These are phyloP conservation scores for Tylochromis polylepis DNA, from an alignment of 2,113 vertebrate species.

Conservation along the genomic window DNA sequence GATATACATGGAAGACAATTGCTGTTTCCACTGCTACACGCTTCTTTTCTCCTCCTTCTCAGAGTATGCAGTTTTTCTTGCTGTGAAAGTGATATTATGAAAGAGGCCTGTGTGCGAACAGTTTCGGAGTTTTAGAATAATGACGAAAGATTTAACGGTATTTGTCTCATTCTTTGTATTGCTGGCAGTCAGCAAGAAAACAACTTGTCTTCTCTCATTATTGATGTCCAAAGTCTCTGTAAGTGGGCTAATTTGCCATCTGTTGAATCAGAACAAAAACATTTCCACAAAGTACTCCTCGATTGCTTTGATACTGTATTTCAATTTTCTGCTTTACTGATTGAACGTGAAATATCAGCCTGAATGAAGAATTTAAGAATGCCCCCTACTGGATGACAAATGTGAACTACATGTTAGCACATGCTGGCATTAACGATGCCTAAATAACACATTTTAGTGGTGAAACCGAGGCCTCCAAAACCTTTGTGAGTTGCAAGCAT, in stretches of 20 bases:
- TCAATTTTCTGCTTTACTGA: neutral
- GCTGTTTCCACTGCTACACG: neutral
- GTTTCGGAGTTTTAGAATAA: neutral
- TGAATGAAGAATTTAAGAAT: neutral
- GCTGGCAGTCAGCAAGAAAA: neutral
- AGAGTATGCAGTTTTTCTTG: neutral
- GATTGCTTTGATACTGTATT: neutral
- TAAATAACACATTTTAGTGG: neutral
- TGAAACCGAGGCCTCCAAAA: neutral
- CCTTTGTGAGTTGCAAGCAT: neutral
- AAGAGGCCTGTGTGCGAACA: neutral
- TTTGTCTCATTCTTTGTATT: neutral
- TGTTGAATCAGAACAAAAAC: neutral
- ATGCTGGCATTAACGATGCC: neutral
- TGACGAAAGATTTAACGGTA: neutral
- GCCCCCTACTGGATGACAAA: neutral
- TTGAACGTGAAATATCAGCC: neutral
- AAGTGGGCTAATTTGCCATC: neutral
- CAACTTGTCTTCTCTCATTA: neutral
- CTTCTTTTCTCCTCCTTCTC: neutral
- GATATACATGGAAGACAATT: neutral
- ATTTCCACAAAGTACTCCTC: neutral
- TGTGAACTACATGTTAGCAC: neutral
- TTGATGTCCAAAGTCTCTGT: neutral
- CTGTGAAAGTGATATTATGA: neutral